Percentiles rank a stretch among this genome's conserved stretches.
These are phyloP conservation scores for Pseudocheirus occidentalis DNA, from an alignment of 2,797 vertebrate genomes.

Conservation along the genomic window DNA sequence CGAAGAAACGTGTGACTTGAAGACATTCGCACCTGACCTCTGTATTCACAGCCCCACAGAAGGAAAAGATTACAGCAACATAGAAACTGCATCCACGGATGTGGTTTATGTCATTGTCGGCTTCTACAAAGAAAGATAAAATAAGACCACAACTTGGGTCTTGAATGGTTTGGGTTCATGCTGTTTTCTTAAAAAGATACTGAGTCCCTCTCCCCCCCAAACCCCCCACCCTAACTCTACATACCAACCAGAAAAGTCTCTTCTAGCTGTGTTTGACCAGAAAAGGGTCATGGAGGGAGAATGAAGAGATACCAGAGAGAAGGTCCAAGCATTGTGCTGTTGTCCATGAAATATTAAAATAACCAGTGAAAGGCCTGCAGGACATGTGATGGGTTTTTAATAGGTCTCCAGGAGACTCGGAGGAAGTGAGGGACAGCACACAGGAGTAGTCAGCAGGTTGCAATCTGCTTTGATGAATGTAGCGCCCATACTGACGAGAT, in stretches of 20 bases:
- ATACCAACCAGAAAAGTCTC: not conserved
- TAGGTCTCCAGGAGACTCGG: not conserved
- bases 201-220: not conserved
- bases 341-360: not conserved
- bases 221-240: not conserved
- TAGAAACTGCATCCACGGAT: not conserved
- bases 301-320: not conserved
- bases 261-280: not conserved
- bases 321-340: not conserved
- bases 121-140: slow-evolving; percentile 2
- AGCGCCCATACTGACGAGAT: not conserved
- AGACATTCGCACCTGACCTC: not conserved
- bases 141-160: not conserved
- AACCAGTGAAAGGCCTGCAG: not conserved
- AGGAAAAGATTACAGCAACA: not conserved
- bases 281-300: not conserved
- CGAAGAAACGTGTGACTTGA: not conserved
- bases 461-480: not conserved
- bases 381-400: not conserved
- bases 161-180: not conserved
- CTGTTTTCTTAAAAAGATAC: not conserved
- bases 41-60: not conserved
- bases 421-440: not conserved
- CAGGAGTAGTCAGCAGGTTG: not conserved
- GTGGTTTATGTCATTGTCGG: not conserved